Percentiles rank a stretch among this genome's conserved stretches.
phyloP scores from a whole-genome alignment of 30 jellyfish, hydroid and myxozoan genomes.

The Nemopilema nomurai region DNA sequence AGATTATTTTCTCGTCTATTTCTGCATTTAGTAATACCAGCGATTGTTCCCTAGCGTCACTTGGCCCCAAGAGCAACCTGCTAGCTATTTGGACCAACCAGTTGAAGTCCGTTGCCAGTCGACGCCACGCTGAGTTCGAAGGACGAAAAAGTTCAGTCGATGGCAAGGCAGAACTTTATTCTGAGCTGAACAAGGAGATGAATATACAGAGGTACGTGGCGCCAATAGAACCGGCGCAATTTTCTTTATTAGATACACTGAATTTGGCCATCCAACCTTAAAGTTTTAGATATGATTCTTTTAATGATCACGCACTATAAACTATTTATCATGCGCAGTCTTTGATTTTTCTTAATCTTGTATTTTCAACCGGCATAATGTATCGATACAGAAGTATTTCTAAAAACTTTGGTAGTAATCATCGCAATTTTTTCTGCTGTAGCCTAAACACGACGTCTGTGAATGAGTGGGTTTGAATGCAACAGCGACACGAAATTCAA shows the following conservation, averaged over 20 bases:
- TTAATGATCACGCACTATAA: no score
- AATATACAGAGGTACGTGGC: slow-evolving; percentile 31
- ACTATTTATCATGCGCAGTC: no score
- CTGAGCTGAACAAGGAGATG: slow-evolving; percentile 51
- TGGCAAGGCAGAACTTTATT: slow-evolving; percentile 86
- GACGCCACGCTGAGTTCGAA: slow-evolving; percentile 87
- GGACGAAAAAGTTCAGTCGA: slow-evolving; percentile 84
- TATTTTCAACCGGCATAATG: no score
- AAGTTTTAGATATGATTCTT: no score
- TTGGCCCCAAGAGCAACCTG: slow-evolving; percentile 61
- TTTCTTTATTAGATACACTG: neutral
- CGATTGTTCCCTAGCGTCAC: no score
- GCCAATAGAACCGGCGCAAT: neutral
- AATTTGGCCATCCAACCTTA: neutral
- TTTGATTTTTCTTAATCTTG: no score
- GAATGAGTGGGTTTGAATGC: slow-evolving; percentile 35
- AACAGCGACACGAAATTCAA: neutral
- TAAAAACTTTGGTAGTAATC: no score
- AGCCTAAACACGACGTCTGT: slow-evolving; percentile 43
- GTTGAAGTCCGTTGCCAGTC: slow-evolving; percentile 63
- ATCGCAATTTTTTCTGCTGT: neutral
- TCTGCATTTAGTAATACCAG: no score
- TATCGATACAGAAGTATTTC: no score
- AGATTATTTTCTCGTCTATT: no score
- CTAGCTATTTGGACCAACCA: slow-evolving; percentile 80